Base-by-base conservation (phyloP, 2,113 vertebrate genomes). In the Urocolius indicus region DNA sequence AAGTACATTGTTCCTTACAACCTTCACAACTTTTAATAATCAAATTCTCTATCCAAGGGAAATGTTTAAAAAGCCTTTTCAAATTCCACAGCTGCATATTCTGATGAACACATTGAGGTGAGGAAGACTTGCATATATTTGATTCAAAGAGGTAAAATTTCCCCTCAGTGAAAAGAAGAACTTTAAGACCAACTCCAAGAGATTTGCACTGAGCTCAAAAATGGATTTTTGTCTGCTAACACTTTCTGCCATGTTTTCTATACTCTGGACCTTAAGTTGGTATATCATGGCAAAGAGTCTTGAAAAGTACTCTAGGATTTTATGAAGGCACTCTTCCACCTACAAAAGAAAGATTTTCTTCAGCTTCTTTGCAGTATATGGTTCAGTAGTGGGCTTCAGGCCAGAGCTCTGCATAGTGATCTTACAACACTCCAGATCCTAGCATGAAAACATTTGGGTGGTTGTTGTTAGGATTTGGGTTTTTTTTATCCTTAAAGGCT, bases 81-180 rank as follows among this genome's bases (percentile, higher is more conserved):
- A 76, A 78, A 93, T 49, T 75, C 67, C 76, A 79, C 21, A 89
- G 90, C 68, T 91, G 59, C 59, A 91, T 62, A 89, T 96, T 95
- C 87, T 97, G 92, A 79, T 89, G 87, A 96, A 96, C 11, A 6
- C 94, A 94, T 65, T 10, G 13, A 87, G 34, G 49, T 89, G 69
- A 96, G 84, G 82, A 93, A 92, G 78, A 95, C 67, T 89, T 94
- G 75, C 49, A 38, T 72, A 83, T 90, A 96, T 86, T 89, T 79
- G 67, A 65, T 54, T 65, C 88, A 89, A 87, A 94, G 74, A 88
- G 19, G 20, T 57, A 24, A 57, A 18, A 57, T 65, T 84, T 89
- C 81, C 41, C 43, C 17, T 43, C 45, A 41, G 12, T 36, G 7
- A 52, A 23, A 66, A 62, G 27, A 14, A 76, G 23, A 78, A 54